Evolutionary conservation across 2,797 vertebrate species (phyloP).

Genomic region (Esox lucius): DNA sequence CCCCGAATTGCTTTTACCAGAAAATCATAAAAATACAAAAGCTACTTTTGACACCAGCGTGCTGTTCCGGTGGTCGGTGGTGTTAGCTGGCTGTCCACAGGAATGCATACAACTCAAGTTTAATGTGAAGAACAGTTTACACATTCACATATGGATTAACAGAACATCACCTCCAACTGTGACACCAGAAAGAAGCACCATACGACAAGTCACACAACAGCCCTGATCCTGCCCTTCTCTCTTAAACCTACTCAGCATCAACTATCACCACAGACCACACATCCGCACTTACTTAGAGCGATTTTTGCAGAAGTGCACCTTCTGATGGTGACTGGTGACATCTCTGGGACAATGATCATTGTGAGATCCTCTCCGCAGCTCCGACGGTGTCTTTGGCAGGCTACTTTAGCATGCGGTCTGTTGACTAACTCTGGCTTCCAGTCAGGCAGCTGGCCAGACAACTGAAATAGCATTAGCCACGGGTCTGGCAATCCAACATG

Average conservation of each 20-base stretch:
- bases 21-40: neutral
- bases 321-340: conserved; percentile 60
- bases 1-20: neutral
- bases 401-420: neutral
- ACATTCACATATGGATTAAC: conserved; percentile 8
- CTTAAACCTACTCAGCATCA: no score
- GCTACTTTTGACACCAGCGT: neutral
- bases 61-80: neutral
- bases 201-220: neutral
- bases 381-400: neutral
- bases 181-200: conserved; percentile 8
- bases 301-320: conserved; percentile 65
- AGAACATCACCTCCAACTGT: conserved; percentile 27
- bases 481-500: neutral
- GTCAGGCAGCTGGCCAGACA: neutral
- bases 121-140: neutral
- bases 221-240: neutral
- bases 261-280: conserved; percentile 16
- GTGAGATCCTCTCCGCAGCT: conserved; percentile 11
- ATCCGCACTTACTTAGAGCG: conserved; percentile 64
- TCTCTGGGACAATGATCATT: conserved; percentile 55
- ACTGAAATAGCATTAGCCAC: neutral
- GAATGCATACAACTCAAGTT: neutral
- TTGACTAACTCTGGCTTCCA: neutral
- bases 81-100: neutral